Evolutionary conservation across 2,113 vertebrate species (phyloP).

Genomic region (Pogonocichla stellata): DNA sequence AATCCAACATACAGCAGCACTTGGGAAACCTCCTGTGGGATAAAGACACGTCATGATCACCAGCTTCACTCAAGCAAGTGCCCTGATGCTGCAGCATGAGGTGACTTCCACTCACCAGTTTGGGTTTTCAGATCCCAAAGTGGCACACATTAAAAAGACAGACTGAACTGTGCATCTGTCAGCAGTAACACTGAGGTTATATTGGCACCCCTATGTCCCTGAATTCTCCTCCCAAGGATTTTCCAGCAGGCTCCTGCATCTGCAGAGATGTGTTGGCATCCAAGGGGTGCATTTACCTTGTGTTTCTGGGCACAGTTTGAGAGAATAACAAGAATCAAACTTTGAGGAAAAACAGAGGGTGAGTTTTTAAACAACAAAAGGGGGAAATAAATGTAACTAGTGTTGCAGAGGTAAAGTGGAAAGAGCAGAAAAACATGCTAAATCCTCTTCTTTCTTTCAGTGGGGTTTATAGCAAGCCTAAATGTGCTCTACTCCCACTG

Average conservation of each 20-base stretch:
- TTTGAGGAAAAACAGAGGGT: neutral
- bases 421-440: neutral
- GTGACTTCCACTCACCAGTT: neutral
- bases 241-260: neutral
- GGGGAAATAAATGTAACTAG: neutral
- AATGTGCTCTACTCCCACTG: neutral
- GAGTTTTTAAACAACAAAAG: neutral
- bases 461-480: neutral
- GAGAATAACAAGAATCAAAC: neutral
- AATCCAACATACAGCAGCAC: neutral
- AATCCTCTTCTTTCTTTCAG: neutral
- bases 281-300: neutral
- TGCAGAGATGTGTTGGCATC: neutral
- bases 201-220: neutral
- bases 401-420: neutral
- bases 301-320: neutral
- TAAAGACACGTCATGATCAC: neutral
- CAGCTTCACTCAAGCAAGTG: neutral
- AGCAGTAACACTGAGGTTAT: neutral
- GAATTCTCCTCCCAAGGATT: neutral
- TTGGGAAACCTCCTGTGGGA: neutral
- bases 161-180: slow-evolving; percentile 1
- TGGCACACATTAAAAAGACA: neutral
- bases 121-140: neutral
- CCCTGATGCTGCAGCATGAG: neutral